Evolutionary conservation across 2,888 invertebrate species (phyloP), one percentile per base, ranked within the genome.

Genomic region (Euzophera pinguis): DNA sequence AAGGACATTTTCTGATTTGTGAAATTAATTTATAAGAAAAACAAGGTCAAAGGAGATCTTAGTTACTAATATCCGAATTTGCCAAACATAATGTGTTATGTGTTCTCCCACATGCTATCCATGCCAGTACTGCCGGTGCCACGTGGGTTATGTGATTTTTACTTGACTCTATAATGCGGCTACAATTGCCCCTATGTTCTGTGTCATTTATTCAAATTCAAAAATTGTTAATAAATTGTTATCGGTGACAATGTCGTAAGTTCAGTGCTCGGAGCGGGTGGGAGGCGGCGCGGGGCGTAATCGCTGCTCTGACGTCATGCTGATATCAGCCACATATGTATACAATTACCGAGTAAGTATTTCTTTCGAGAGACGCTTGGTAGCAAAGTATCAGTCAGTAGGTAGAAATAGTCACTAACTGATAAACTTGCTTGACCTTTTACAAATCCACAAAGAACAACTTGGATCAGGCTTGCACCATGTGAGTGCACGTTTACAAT

Each of bases 211-310:
- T 71, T 76, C 55, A 65, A n/a, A n/a, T n/a, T n/a, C n/a, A n/a
- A n/a, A 69, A 73, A 78, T 70, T 73, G 73, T 69, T 57, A 67
- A 74, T 76, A 75, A 74, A 32, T 32, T 60, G 69, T 81, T 82
- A 86, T 85, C 85, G 76, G 75, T 70, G 73, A 72, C 78, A 79
- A 78, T 81, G 84, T 78, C 81, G 75, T 76, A 71, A 80, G 84
- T 83, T 81, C 81, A 82, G 77, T 71, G 71, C 56, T 73, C 73
- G 75, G 62, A 59, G 63, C 59, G 52, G 45, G 57, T 55, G 55
- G 50, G 54, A 56, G 60, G 58, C 61, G 67, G 60, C 59, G 64
- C 59, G 60, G 60, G 62, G 65, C 69, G 67, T 75, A 72, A 73
- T 71, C 73, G 73, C 67, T 57, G 53, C 62, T 58, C 59, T 83